Percentiles rank a stretch among this genome's conserved stretches.
Evolutionary conservation across 2,113 vertebrate genomes (phyloP).

Genomic region (Planiliza haematocheilus): DNA sequence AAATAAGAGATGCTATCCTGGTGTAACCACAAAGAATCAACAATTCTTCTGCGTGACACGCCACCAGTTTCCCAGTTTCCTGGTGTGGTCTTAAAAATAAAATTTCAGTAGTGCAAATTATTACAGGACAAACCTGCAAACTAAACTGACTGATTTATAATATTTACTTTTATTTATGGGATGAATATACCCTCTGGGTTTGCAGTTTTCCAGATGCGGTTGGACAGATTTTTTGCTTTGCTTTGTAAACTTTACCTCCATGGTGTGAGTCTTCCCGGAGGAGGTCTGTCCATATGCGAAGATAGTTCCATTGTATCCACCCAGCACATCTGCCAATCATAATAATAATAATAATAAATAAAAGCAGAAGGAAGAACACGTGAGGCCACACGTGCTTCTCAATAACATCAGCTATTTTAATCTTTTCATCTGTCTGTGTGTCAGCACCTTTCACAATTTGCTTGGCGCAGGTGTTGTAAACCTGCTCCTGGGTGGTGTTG

Average conservation of each 20-base stretch:
- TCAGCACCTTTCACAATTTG: conserved; percentile 93
- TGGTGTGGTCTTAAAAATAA: too few species aligned
- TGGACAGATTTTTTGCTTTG: too few species aligned
- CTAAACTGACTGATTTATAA: too few species aligned
- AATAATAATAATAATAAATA: neutral
- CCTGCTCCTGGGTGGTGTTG: conserved; percentile 97
- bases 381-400: neutral
- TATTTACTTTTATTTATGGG: too few species aligned
- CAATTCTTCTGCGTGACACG: too few species aligned
- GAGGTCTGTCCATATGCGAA: conserved; percentile 96
- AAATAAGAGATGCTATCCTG: too few species aligned
- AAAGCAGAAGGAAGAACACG: neutral
- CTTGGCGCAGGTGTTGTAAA: conserved; percentile 95
- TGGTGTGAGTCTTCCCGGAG: conserved; percentile 97
- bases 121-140: too few species aligned
- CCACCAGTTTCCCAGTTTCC: too few species aligned
- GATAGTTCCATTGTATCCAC: conserved; percentile 95
- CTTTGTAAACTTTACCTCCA: conserved; percentile 86
- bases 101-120: too few species aligned
- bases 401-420: neutral
- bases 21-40: neutral
- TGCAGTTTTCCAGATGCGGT: too few species aligned
- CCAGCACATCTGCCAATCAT: conserved; percentile 95
- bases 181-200: too few species aligned
- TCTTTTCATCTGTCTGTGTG: neutral